A percentile compares a stretch with the other conserved stretches of the same genome.
phyloP scores from a whole-genome alignment of 2,113 vertebrate species.

The Tyto alba region DNA sequence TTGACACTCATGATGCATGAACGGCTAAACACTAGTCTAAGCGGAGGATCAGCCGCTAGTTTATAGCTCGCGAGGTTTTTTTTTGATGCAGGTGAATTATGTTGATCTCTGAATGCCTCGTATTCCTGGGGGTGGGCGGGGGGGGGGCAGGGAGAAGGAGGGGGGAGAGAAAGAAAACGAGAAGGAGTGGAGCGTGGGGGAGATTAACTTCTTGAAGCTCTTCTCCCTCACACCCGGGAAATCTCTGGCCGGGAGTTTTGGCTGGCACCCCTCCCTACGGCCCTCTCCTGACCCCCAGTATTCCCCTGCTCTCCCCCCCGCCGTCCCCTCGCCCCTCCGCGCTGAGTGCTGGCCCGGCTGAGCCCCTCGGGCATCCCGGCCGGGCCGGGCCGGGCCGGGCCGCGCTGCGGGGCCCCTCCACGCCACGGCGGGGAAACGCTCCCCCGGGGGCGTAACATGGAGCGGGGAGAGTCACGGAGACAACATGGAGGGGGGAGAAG shows the following conservation, averaged over 20 bases:
- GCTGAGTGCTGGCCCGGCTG: not conserved
- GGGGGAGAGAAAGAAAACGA: not conserved
- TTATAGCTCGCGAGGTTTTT: slow-evolving; percentile 16
- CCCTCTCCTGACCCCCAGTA: not conserved
- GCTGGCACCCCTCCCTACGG: not conserved
- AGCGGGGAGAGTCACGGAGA: not conserved
- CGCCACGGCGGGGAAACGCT: not conserved
- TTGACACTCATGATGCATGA: slow-evolving; percentile 58
- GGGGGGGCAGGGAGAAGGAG: too few relatives aligned
- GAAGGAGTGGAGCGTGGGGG: not conserved
- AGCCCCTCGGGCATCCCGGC: not conserved
- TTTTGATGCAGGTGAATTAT: slow-evolving; percentile 53
- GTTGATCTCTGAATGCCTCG: not conserved
- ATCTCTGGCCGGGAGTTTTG: not conserved
- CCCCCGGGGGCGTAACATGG: not conserved
- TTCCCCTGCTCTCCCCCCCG: not conserved
- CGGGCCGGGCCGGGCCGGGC: not conserved
- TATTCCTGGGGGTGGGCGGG: not conserved
- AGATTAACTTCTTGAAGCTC: not conserved
- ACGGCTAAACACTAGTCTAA: slow-evolving; percentile 43
- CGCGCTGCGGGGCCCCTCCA: not conserved
- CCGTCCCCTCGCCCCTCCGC: not conserved
- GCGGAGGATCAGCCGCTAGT: slow-evolving; percentile 51
- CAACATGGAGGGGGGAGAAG: not conserved
- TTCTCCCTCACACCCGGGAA: not conserved